These are phyloP conservation scores for Notodonta dromedarius DNA, from an alignment of 2,888 invertebrate species.

Conservation along the genomic window DNA sequence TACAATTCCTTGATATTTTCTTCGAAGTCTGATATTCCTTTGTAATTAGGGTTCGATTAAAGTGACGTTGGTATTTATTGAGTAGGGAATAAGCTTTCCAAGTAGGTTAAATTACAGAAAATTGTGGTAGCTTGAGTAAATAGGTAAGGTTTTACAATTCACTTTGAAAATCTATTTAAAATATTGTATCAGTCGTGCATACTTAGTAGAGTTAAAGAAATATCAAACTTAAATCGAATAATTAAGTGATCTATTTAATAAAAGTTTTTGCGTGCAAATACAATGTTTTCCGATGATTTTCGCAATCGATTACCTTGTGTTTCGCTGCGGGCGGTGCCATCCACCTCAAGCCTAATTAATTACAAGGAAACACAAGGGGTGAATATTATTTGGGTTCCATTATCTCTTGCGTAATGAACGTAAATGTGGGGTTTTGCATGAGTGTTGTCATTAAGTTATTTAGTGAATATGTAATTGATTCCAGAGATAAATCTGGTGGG, in stretches of 20 bases:
- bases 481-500: slow-evolving; percentile 1
- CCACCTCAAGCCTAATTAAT: slow-evolving; percentile 41
- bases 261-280: slow-evolving; percentile 11
- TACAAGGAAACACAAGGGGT: slow-evolving; percentile 25
- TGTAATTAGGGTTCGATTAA: no score
- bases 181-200: no score
- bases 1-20: slow-evolving; percentile 26
- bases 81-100: no score
- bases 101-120: no score
- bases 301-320: slow-evolving; percentile 24
- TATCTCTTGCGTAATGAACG: slow-evolving; percentile 2
- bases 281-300: slow-evolving; percentile 14
- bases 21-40: neutral
- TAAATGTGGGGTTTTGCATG: neutral
- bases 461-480: slow-evolving; percentile 4
- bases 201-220: no score
- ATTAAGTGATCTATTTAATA: slow-evolving; percentile 1
- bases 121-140: no score
- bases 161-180: no score
- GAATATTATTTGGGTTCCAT: slow-evolving; percentile 30
- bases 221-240: no score
- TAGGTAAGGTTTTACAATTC: no score
- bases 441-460: neutral
- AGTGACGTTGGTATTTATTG: no score
- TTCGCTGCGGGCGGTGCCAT: slow-evolving; percentile 30